phyloP scores from a whole-genome alignment of 2,797 vertebrate species.

The Acipenser oxyrinchus region DNA sequence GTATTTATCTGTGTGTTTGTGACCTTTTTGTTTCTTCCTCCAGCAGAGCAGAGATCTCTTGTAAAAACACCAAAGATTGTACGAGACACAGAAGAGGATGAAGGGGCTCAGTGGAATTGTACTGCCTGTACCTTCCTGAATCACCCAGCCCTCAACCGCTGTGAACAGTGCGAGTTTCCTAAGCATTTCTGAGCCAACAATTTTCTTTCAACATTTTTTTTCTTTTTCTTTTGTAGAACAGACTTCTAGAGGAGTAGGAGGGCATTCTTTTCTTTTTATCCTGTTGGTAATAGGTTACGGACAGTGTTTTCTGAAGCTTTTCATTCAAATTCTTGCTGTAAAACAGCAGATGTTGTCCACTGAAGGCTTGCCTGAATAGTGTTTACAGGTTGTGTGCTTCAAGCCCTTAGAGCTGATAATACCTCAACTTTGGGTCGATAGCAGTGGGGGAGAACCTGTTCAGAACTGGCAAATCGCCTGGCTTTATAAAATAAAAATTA shows the following conservation, averaged over 20 bases:
- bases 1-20: too few relatives aligned
- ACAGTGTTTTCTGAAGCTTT: constrained; percentile 18
- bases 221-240: constrained; percentile 11
- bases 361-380: constrained; percentile 66
- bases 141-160: constrained; percentile 94
- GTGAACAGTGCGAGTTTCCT: constrained; percentile 98
- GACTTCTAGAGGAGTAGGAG: constrained; percentile 25
- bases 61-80: constrained; percentile 71
- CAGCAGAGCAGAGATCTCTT: constrained; percentile 68
- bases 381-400: constrained; percentile 61
- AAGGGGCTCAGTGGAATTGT: constrained; percentile 92
- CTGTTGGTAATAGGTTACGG: constrained; percentile 38
- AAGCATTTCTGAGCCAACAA: constrained; percentile 89
- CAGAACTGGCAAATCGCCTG: constrained; percentile 2
- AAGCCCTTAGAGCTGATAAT: constrained; percentile 60
- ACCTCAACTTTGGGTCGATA: constrained; percentile 70
- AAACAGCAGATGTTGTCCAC: constrained; percentile 33
- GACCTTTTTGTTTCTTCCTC: constrained; percentile 28
- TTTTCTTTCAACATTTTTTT: constrained; percentile 22
- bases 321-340: constrained; percentile 18
- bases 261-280: constrained; percentile 24
- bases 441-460: constrained; percentile 42
- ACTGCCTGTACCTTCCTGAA: constrained; percentile 98
- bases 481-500: constrained; percentile 21
- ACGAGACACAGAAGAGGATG: constrained; percentile 83